Evolutionary conservation across 2,113 vertebrate species (phyloP).

Genomic region (Neopipo cinnamomea): DNA sequence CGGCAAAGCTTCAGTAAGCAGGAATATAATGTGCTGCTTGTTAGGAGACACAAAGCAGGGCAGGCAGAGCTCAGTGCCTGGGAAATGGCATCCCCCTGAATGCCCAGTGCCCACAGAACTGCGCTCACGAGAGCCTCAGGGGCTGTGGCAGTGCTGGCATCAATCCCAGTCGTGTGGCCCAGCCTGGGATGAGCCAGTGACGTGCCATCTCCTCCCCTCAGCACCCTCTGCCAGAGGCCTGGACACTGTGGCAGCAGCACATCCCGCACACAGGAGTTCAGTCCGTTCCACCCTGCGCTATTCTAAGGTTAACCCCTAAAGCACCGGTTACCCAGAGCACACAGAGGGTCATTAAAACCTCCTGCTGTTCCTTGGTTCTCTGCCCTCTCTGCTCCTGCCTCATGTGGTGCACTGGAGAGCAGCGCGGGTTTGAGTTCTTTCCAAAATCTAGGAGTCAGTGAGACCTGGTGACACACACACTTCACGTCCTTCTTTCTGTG

Average conservation of each 20-base stretch:
- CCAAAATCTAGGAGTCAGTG: not conserved
- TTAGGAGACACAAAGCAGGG: not conserved
- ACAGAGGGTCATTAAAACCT: not conserved
- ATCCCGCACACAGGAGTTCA: fast-evolving
- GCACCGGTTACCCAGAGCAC: not conserved
- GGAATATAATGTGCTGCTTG: not conserved
- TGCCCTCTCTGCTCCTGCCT: not conserved
- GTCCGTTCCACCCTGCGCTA: not conserved
- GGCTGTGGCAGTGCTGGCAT: not conserved
- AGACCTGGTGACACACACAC: not conserved
- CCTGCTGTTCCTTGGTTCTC: not conserved
- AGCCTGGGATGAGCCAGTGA: fast-evolving
- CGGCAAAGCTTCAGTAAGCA: not conserved
- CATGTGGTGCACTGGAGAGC: not conserved
- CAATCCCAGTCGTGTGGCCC: fast-evolving
- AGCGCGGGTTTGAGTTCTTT: not conserved
- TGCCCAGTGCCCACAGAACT: not conserved
- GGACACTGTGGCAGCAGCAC: not conserved
- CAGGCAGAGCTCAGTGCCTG: not conserved
- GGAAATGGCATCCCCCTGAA: not conserved
- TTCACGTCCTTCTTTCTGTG: not conserved
- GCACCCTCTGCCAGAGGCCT: fast-evolving
- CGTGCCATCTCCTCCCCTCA: fast-evolving
- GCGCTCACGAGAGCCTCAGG: too few relatives aligned
- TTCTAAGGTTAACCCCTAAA: not conserved